phyloP scores from a whole-genome alignment of 2,113 vertebrate species.

The Cavia porcellus region DNA sequence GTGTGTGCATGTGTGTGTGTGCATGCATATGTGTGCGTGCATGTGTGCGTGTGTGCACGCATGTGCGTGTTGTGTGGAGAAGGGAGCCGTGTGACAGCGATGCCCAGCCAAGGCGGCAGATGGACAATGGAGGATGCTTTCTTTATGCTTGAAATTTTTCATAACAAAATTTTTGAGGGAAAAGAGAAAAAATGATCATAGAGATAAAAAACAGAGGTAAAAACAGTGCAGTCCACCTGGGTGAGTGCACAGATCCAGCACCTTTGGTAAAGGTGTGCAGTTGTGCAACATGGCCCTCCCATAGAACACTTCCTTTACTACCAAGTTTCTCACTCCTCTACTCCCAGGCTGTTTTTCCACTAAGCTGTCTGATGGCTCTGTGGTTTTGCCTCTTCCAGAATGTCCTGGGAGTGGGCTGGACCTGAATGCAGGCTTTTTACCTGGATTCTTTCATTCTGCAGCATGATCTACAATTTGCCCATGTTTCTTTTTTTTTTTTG shows the following conservation, averaged over 20 bases:
- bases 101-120: background rate
- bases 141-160: background rate
- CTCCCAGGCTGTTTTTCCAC: background rate
- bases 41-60: background rate
- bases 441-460: background rate
- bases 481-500: too few species aligned
- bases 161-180: background rate
- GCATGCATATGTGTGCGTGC: background rate
- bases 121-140: background rate
- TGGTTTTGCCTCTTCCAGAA: background rate
- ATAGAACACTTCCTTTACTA: background rate
- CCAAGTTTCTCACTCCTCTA: too few species aligned
- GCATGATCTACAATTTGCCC: background rate
- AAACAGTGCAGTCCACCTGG: background rate
- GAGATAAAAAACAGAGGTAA: background rate
- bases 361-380: background rate
- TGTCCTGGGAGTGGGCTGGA: background rate
- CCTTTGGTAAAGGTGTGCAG: background rate
- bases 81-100: background rate
- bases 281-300: too few species aligned
- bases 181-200: background rate
- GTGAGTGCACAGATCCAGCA: background rate
- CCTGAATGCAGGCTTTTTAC: background rate
- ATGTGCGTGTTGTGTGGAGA: background rate
- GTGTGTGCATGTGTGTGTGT: background rate